phyloP scores from a whole-genome alignment of 2,797 vertebrate genomes.

The Amniataba percoides region DNA sequence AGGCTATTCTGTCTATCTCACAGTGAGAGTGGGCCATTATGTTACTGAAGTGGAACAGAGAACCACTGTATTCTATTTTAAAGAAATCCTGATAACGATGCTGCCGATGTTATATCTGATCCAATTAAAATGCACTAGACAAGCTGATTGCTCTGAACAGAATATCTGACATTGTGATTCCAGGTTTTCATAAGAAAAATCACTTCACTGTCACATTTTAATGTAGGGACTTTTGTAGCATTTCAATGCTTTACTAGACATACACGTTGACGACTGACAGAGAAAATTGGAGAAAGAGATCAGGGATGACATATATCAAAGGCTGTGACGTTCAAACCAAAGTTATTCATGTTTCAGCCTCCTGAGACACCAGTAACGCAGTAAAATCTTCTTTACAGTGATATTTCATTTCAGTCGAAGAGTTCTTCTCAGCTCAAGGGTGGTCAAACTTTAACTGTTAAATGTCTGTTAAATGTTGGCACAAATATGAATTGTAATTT shows the following conservation, averaged over 20 bases:
- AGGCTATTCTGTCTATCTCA: slow-evolving; percentile 54
- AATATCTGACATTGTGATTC: slow-evolving; percentile 50
- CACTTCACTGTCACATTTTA: slow-evolving; percentile 35
- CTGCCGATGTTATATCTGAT: slow-evolving; percentile 61
- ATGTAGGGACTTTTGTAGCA: slow-evolving; percentile 30
- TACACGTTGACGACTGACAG: slow-evolving; percentile 24
- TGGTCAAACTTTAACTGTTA: slow-evolving; percentile 25
- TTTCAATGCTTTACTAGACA: slow-evolving; percentile 34
- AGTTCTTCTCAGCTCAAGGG: background rate
- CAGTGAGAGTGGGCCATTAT: slow-evolving; percentile 58
- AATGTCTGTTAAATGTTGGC: background rate
- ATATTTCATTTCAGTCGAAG: slow-evolving; percentile 41
- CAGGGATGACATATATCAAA: slow-evolving; percentile 51
- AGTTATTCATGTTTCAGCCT: slow-evolving; percentile 41
- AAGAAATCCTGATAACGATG: slow-evolving; percentile 66
- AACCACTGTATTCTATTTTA: slow-evolving; percentile 46
- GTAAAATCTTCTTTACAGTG: slow-evolving; percentile 41
- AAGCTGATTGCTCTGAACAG: slow-evolving; percentile 30
- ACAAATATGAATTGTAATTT: background rate
- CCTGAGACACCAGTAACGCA: slow-evolving; percentile 39
- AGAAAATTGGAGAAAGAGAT: slow-evolving; percentile 52
- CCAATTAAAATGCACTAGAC: slow-evolving; percentile 66
- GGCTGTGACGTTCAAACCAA: slow-evolving; percentile 30
- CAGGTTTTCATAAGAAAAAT: slow-evolving; percentile 43
- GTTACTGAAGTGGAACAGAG: slow-evolving; percentile 71